Evolutionary conservation across 2,113 vertebrate genomes (phyloP), one percentile per base, ranked within the genome.

Genomic region (Glaucidium brasilianum): DNA sequence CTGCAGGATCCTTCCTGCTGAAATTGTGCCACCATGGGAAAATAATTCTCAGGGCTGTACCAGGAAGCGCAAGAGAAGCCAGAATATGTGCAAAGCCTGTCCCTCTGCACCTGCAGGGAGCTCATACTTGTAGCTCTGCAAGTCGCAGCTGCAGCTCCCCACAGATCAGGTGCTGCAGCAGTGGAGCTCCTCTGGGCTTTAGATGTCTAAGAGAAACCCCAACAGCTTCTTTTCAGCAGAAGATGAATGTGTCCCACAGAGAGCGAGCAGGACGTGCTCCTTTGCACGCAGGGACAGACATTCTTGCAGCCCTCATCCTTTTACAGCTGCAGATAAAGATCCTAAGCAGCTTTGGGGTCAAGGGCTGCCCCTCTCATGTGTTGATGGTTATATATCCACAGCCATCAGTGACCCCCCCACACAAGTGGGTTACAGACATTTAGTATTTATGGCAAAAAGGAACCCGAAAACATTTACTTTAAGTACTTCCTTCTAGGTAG

Each of bases 51-150:
- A 81, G n/a, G 12, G 12, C 52, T 80, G 32, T 21, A 63, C 5
- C 0, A 0, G 29, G 15, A 80, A 73, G 25, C 7, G 30, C 2
- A 1, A 80, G 29, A 85, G 34, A 55, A 81, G 53, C 43, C 55
- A 23, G 25, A 12, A 9, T 4, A 47, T 0, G 2, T 16, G 14
- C 58, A 59, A 32, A 79, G 25, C 21, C 21, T 55, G 58, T 34
- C 45, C 34, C 35, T 41, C 59, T n/a, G 47, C 55, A 85, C 35
- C 23, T 62, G 8, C 34, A 59, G 10, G 27, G 26, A 92, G 1
- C 32, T 68, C 1, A 0, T 52, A 22, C 35, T 62, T 60, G 19
- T 49, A 77, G 37, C 21, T 67, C n/a, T 73, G 11, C 1, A 1
- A 43, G 15, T 82, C 56, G 22, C 68, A 55, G n/a, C 12, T 43